phyloP scores from a whole-genome alignment of 2,888 invertebrate genomes.

The Globia sparganii region DNA sequence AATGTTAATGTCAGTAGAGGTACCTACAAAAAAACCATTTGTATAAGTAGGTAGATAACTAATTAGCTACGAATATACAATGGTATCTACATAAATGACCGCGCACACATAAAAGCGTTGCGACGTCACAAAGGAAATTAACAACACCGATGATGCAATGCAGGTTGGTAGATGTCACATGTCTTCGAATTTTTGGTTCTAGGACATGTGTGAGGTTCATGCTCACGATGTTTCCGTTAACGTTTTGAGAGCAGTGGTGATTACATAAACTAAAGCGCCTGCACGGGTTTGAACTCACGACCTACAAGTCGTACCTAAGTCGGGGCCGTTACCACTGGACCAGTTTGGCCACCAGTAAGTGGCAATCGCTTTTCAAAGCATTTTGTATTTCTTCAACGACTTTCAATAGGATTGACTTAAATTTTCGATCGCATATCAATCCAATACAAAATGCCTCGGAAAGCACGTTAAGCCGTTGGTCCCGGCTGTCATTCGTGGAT shows the following conservation, averaged over 20 bases:
- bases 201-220: neutral
- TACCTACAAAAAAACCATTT: conserved; percentile 2
- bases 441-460: no score
- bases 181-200: neutral
- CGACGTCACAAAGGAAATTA: neutral
- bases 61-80: conserved; percentile 9
- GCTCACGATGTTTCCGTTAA: neutral
- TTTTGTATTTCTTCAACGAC: neutral
- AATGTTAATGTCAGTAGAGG: conserved; percentile 19
- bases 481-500: no score
- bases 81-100: neutral
- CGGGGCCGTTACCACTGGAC: no score
- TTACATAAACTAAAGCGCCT: neutral
- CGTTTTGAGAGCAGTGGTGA: neutral
- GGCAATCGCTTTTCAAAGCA: neutral
- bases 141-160: neutral
- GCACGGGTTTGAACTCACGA: neutral
- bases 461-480: no score
- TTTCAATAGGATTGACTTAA: neutral
- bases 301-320: neutral
- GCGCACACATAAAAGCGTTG: neutral
- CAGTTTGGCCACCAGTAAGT: neutral
- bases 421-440: neutral
- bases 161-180: neutral
- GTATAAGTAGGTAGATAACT: conserved; percentile 16